phyloP scores from a whole-genome alignment of 2,797 vertebrate species.

The Etheostoma nigrum region DNA sequence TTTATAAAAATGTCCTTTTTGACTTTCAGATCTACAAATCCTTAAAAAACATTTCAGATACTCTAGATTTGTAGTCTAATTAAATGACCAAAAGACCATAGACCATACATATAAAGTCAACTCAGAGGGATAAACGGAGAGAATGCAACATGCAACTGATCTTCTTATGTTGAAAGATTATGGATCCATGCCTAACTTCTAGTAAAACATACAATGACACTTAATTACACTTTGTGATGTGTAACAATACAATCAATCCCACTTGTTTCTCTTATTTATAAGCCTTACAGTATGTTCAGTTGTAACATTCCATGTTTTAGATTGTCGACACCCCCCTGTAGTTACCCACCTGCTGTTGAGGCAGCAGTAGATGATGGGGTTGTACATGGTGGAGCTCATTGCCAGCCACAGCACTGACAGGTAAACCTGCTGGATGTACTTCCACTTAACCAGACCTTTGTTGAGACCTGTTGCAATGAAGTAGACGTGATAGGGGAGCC shows the following conservation, averaged over 20 bases:
- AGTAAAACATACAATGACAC: not conserved
- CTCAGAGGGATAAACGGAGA: not conserved
- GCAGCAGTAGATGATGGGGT: constrained; percentile 99
- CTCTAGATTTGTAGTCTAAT: not conserved
- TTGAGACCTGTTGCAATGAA: constrained; percentile 93
- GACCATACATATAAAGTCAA: not conserved
- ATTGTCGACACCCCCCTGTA: not conserved
- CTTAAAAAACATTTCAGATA: not conserved
- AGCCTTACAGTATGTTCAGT: not conserved
- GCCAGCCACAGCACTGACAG: constrained; percentile 96
- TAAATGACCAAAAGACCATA: not conserved
- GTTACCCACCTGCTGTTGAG: constrained; percentile 94
- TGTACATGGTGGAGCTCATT: constrained; percentile 99
- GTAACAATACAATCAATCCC: not conserved
- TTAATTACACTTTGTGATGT: not conserved
- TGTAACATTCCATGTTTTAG: not conserved
- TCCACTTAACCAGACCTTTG: constrained; percentile 88
- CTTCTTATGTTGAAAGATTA: not conserved
- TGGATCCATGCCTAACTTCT: not conserved
- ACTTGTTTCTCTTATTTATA: not conserved
- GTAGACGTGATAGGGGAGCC: constrained; percentile 96
- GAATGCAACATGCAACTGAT: not conserved
- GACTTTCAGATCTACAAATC: not conserved
- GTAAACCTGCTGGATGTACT: constrained; percentile 98
- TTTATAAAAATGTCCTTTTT: not conserved